Conservation (phyloP, 2,888 invertebrate species). For the Campoplex capitator region DNA sequence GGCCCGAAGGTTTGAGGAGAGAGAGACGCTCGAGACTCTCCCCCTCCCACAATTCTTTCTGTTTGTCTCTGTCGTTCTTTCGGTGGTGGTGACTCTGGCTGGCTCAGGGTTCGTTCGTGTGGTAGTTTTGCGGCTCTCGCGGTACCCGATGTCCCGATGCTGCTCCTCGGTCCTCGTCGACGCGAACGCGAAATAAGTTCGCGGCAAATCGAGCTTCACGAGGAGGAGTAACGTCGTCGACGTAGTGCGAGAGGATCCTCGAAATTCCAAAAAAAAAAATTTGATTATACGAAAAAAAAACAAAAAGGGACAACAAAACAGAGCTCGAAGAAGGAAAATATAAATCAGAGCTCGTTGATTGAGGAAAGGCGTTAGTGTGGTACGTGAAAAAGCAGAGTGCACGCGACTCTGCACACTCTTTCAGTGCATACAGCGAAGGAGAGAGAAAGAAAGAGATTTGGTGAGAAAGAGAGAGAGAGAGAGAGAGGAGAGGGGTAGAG, state of each 20-base stretch:
- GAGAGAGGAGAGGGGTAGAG: slow-evolving; percentile 13
- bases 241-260: slow-evolving; percentile 13
- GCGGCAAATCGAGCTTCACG: slow-evolving; percentile 48
- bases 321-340: neutral
- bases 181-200: slow-evolving; percentile 49
- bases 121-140: slow-evolving; percentile 55
- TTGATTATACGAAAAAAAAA: neutral
- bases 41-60: slow-evolving; percentile 34
- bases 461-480: slow-evolving; percentile 9
- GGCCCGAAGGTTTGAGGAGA: slow-evolving; percentile 67
- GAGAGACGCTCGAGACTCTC: slow-evolving; percentile 62
- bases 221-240: slow-evolving; percentile 27
- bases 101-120: slow-evolving; percentile 23
- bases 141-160: slow-evolving; percentile 48
- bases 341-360: slow-evolving; percentile 8
- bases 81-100: slow-evolving; percentile 39
- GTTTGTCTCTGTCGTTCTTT: slow-evolving; percentile 34
- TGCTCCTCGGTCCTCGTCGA: slow-evolving; percentile 50
- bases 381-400: slow-evolving; percentile 56
- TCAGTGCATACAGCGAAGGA: slow-evolving; percentile 52
- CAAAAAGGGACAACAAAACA: neutral
- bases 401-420: slow-evolving; percentile 53
- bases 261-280: neutral
- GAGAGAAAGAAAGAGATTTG: slow-evolving; percentile 9
- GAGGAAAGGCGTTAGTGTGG: slow-evolving; percentile 18